phyloP scores from a whole-genome alignment of 2,113 vertebrate species.

The Choloepus hoffmanni region DNA sequence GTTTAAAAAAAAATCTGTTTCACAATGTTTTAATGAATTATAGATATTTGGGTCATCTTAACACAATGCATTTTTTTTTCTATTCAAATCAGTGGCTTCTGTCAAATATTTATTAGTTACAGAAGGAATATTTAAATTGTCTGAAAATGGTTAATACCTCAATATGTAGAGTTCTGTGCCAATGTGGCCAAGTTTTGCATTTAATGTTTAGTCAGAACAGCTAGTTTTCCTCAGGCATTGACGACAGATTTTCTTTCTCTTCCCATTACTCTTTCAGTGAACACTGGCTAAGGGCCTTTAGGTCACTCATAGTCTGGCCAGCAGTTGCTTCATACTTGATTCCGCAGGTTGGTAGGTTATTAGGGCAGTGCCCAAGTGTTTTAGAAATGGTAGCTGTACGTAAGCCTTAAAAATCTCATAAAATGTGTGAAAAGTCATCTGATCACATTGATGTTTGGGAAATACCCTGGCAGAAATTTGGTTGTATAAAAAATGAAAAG shows the following conservation, averaged over 20 bases:
- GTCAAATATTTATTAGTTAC: constrained; percentile 9
- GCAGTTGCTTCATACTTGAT: constrained; percentile 34
- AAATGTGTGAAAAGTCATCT: neutral
- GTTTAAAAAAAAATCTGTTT: neutral
- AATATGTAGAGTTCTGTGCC: neutral
- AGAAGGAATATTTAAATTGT: constrained; percentile 17
- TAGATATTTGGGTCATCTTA: constrained; percentile 1
- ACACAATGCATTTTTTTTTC: constrained; percentile 37
- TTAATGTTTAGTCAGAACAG: neutral
- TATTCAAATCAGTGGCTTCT: neutral
- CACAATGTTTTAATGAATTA: constrained; percentile 12
- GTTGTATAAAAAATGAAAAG: constrained; percentile 19
- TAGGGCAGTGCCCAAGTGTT: neutral
- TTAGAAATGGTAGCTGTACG: constrained; percentile 3
- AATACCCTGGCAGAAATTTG: neutral
- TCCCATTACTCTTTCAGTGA: constrained; percentile 32
- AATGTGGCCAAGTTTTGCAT: neutral
- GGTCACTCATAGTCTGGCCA: neutral
- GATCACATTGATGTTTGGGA: constrained; percentile 2
- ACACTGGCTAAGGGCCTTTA: neutral
- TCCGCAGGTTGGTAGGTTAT: neutral
- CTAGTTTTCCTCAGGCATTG: neutral
- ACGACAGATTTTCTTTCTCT: neutral
- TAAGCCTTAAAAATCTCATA: constrained; percentile 1
- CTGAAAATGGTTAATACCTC: neutral